A percentile compares a stretch with the other conserved stretches of the same genome.
These are phyloP conservation scores for Lasioglossum albipes DNA, from an alignment of 1,140 invertebrate species.

Conservation along the genomic window DNA sequence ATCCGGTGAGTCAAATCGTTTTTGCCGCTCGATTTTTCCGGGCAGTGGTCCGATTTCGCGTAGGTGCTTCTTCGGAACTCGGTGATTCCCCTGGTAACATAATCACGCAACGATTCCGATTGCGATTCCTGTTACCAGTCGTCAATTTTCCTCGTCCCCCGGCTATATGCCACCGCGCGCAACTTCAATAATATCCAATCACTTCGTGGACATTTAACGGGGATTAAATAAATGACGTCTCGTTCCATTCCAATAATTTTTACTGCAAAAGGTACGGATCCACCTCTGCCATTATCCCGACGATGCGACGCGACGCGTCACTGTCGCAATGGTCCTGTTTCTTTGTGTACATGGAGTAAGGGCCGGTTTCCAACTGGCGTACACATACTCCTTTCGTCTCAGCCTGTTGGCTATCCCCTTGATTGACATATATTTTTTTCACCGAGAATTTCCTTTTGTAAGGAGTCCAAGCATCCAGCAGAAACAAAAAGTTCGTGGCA, in stretches of 20 bases:
- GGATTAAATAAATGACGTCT: not conserved
- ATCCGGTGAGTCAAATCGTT: not conserved
- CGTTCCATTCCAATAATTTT: not conserved
- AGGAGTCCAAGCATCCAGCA: not conserved
- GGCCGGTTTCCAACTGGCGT: not conserved
- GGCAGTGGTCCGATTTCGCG: no score
- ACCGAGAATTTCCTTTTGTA: not conserved
- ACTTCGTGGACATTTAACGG: not conserved
- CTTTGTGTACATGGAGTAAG: not conserved
- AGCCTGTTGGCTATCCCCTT: not conserved
- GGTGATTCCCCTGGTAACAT: not conserved
- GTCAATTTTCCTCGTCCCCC: not conserved
- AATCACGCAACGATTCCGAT: not conserved
- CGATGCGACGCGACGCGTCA: not conserved
- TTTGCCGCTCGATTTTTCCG: not conserved
- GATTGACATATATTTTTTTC: not conserved
- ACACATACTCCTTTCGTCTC: not conserved
- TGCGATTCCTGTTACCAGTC: not conserved
- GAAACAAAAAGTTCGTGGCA: not conserved
- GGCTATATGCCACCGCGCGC: not conserved
- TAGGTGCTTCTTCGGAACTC: not conserved
- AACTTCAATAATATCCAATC: constrained; percentile 16
- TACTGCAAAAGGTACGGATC: not conserved
- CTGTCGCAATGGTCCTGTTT: constrained; percentile 24
- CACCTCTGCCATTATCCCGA: not conserved